Base-by-base conservation (phyloP, 2,888 invertebrate species). In the Anthrax anthrax region DNA sequence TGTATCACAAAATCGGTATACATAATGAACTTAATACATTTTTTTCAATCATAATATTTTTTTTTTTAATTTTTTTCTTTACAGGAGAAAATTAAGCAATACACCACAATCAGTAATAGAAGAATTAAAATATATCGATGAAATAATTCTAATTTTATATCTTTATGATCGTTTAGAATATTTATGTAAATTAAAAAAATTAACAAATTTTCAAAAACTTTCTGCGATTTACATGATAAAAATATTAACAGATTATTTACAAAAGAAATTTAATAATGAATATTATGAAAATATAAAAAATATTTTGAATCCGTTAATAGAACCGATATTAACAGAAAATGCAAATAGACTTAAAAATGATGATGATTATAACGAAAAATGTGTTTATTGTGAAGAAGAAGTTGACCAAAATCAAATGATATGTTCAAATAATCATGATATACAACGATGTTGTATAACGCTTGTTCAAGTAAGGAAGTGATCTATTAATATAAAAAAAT, bases 381-480 rank as follows among this genome's bases (percentile, higher is more conserved):
- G 61, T 42, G 43, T 46, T 17, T 52, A 56, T 39, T 61, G 61
- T 34, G 42, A 51, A 10, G 43, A 42, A 14, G 17, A 45, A 3
- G 49, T 56, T 19, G 49, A 51, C 40, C 39, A 46, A n/a, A 32
- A 27, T 3, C 52, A 50, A 2, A 47, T 54, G 38, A 32, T 54
- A 45, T 61, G 61, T 48, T 19, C 49, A 16, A 40, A 49, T 16
- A 47, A 46, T 4, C 60, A 60, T 38, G 47, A 53, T 17, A 48
- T 55, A 9, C 48, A 51, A 2, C 53, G 58, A n/a, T 66, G 66
- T 46, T 55, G 49, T 19, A 53, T 67, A 16, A 61, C 63, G 16
- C 60, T 48, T 48, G 29, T 59, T 0, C 58, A 60, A 58, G 65
- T 66, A 51, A 34, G 36, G 27, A 39, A 14, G 4, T 14, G 23